phyloP scores from a whole-genome alignment of 2,888 invertebrate genomes.

The Napeogenes sylphis region DNA sequence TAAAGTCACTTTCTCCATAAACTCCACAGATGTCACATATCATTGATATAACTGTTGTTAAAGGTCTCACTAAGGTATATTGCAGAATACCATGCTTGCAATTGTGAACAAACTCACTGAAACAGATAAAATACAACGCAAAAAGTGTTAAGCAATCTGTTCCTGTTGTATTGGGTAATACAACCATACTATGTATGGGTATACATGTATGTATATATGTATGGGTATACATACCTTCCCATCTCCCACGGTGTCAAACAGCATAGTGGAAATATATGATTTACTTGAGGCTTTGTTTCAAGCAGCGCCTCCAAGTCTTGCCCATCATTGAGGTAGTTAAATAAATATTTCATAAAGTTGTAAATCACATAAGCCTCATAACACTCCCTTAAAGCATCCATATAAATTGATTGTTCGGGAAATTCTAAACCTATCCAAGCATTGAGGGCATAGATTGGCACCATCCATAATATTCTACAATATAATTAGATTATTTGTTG shows the following conservation, averaged over 20 bases:
- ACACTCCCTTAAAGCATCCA: conserved; percentile 95
- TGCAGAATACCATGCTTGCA: conserved; percentile 98
- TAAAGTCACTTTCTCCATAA: conserved; percentile 95
- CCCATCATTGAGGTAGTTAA: conserved; percentile 92
- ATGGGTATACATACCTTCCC: conserved; percentile 80
- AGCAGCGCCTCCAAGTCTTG: conserved; percentile 90
- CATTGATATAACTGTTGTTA: conserved; percentile 93
- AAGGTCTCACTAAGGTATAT: conserved; percentile 93
- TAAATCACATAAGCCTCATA: conserved; percentile 99
- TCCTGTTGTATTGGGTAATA: too few relatives aligned
- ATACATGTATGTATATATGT: not conserved
- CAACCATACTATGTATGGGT: too few relatives aligned
- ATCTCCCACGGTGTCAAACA: conserved; percentile 95
- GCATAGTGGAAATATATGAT: conserved; percentile 94
- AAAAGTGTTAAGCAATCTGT: too few relatives aligned
- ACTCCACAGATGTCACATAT: conserved; percentile 90
- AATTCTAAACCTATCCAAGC: conserved; percentile 94
- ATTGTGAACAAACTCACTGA: conserved; percentile 92
- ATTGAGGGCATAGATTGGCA: conserved; percentile 96
- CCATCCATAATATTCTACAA: conserved; percentile 95
- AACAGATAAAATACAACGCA: conserved; percentile 41
- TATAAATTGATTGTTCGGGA: conserved; percentile 92
- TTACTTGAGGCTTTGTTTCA: conserved; percentile 89
- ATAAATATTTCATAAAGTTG: conserved; percentile 96
- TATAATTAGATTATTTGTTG: conserved; percentile 9